These are phyloP conservation scores for Hofmannophila pseudospretella DNA, from an alignment of 2,888 invertebrate species.

Conservation along the genomic window DNA sequence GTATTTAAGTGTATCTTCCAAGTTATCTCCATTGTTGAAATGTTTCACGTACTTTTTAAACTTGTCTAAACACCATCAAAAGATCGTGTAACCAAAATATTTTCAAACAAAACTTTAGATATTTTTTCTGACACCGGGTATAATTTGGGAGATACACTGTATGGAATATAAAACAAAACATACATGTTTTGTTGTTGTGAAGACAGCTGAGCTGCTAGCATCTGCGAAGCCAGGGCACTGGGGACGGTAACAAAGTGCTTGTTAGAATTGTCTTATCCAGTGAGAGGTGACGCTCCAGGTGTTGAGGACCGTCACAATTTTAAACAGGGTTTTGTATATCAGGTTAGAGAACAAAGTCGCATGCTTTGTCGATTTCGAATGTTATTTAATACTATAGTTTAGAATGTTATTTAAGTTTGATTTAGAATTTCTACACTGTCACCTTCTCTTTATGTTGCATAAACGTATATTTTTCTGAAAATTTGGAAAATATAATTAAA, in stretches of 20 bases:
- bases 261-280: constrained; percentile 58
- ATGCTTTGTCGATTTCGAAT: constrained; percentile 32
- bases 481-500: no score
- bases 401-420: no score
- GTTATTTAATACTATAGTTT: no score
- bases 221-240: constrained; percentile 98
- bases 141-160: constrained; percentile 41
- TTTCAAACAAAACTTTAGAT: not conserved
- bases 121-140: constrained; percentile 1
- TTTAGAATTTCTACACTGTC: no score
- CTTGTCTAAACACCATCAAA: not conserved
- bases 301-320: constrained; percentile 28
- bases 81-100: not conserved
- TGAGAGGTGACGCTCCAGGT: constrained; percentile 26
- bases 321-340: not conserved
- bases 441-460: no score
- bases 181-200: constrained; percentile 97
- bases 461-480: no score
- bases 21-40: constrained; percentile 44
- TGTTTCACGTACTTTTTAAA: not conserved
- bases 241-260: constrained; percentile 80
- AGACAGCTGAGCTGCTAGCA: constrained; percentile 95
- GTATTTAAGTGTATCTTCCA: constrained; percentile 61
- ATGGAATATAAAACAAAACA: constrained; percentile 72
- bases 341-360: constrained; percentile 41